phyloP scores from a whole-genome alignment of 2,888 invertebrate genomes.

The Caenorhabditis sp. region DNA sequence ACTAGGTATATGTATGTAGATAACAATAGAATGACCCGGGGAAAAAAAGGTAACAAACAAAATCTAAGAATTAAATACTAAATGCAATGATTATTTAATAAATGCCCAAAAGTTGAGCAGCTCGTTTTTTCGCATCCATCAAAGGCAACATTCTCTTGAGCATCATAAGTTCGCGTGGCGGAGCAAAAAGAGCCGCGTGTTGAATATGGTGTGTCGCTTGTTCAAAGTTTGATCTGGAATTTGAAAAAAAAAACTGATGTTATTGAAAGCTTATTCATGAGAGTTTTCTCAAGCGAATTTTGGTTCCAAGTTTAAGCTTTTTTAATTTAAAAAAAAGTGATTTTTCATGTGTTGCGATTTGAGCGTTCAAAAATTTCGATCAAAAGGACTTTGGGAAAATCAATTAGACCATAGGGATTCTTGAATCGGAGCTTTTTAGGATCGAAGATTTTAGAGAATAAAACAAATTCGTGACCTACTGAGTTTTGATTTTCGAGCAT shows the following conservation, averaged over 20 bases:
- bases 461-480: too few relatives aligned
- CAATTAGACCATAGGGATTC: too few relatives aligned
- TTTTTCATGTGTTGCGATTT: too few relatives aligned
- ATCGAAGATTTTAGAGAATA: too few relatives aligned
- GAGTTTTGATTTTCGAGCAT: too few relatives aligned
- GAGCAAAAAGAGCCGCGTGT: slow-evolving; percentile 32
- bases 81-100: slow-evolving; percentile 12
- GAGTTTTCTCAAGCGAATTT: not conserved
- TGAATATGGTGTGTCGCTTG: slow-evolving; percentile 18
- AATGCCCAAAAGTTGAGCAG: slow-evolving; percentile 30
- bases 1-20: too few relatives aligned
- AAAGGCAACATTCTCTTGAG: slow-evolving; percentile 36
- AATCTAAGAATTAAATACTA: not conserved
- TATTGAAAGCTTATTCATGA: not conserved
- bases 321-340: too few relatives aligned
- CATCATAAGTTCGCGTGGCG: slow-evolving; percentile 36
- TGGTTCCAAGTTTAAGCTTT: not conserved
- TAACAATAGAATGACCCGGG: not conserved
- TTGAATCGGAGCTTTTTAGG: too few relatives aligned
- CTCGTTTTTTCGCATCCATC: slow-evolving; percentile 33
- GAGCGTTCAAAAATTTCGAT: too few relatives aligned
- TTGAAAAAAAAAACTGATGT: too few relatives aligned
- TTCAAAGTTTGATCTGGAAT: slow-evolving; percentile 20
- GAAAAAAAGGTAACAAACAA: not conserved
- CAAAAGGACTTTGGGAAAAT: too few relatives aligned